These are phyloP conservation scores for Formica selysi DNA, from an alignment of 1,140 invertebrate species.

Conservation along the genomic window DNA sequence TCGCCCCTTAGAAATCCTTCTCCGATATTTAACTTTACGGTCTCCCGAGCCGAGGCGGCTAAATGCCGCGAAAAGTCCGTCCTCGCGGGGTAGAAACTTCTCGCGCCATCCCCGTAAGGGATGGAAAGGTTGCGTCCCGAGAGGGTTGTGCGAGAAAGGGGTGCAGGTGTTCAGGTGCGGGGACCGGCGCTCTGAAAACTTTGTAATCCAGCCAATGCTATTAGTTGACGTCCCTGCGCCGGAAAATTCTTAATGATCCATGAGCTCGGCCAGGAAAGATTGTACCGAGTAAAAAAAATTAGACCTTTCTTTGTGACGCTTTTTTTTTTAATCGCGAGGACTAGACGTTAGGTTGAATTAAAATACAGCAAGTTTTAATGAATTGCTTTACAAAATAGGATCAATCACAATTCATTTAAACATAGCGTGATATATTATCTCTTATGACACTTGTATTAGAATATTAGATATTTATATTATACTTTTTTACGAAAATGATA, in stretches of 20 bases:
- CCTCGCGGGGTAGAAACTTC: conserved; percentile 31
- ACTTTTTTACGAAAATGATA: background rate
- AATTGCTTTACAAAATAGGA: background rate
- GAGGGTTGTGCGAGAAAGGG: conserved; percentile 42
- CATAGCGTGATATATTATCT: conserved; percentile 4
- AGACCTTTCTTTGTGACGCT: background rate
- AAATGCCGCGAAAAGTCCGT: conserved; percentile 60
- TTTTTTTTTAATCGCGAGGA: background rate
- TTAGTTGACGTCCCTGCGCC: conserved; percentile 27
- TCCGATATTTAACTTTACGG: conserved; percentile 66
- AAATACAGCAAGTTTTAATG: conserved; percentile 7
- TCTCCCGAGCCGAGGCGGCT: conserved; percentile 39
- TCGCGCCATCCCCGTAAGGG: conserved; percentile 25
- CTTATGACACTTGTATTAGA: background rate
- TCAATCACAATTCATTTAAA: background rate
- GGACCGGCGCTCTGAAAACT: conserved; percentile 45
- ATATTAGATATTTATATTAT: background rate
- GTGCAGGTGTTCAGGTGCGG: conserved; percentile 51
- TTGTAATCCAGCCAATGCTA: conserved; percentile 58
- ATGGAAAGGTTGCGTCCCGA: conserved; percentile 11
- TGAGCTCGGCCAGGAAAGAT: conserved; percentile 10
- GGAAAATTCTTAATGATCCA: conserved; percentile 63
- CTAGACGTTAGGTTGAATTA: background rate
- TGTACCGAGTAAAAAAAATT: conserved; percentile 19
- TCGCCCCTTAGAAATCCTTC: conserved; percentile 31